These are phyloP conservation scores for Campaea margaritaria DNA, from an alignment of 2,888 invertebrate genomes.

Conservation along the genomic window DNA sequence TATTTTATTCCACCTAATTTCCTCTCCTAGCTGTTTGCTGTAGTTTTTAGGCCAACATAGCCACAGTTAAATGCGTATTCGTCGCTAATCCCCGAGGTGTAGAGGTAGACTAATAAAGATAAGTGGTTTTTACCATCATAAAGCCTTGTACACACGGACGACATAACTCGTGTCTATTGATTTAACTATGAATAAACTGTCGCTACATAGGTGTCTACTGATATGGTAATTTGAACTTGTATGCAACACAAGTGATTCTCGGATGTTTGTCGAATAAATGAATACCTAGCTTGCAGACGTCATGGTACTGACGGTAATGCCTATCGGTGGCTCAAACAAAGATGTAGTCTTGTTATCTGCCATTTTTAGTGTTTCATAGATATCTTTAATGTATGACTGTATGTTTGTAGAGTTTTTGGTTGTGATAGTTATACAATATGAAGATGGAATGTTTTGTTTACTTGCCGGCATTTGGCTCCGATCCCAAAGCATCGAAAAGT, in stretches of 20 bases:
- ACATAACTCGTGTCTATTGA: no score
- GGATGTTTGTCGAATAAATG: not conserved
- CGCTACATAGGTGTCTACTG: conserved; percentile 3
- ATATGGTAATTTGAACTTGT: conserved; percentile 6
- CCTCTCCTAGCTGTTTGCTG: no score
- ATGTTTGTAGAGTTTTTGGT: not conserved
- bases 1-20: no score
- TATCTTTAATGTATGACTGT: conserved; percentile 2
- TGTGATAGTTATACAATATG: not conserved
- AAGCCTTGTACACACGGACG: conserved; percentile 18
- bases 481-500: conserved; percentile 11
- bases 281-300: not conserved
- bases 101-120: conserved; percentile 55
- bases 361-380: not conserved
- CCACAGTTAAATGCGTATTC: not conserved
- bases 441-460: conserved; percentile 10
- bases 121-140: conserved; percentile 45
- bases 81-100: conserved; percentile 49
- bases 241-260: conserved; percentile 1
- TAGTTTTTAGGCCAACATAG: not conserved
- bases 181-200: not conserved
- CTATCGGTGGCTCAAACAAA: not conserved
- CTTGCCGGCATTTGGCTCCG: conserved; percentile 17
- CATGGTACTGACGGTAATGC: not conserved
- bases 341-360: not conserved